These are phyloP conservation scores for Sander vitreus DNA, from an alignment of 2,113 vertebrate genomes.

Conservation along the genomic window DNA sequence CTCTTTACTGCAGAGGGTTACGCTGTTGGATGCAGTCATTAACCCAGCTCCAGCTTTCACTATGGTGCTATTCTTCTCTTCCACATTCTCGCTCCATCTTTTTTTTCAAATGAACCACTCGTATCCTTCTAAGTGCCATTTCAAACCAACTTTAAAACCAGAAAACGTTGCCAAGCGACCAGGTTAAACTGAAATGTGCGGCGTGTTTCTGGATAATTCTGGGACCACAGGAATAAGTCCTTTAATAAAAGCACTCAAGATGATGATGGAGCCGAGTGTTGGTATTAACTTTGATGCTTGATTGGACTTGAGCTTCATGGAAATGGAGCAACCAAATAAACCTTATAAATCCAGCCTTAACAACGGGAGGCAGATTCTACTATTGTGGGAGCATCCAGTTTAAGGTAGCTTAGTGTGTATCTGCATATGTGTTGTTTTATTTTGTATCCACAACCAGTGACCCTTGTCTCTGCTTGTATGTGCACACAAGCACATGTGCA, in stretches of 20 bases:
- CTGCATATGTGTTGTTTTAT: slow-evolving; percentile 1
- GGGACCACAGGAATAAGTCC: slow-evolving; percentile 47
- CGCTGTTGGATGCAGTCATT: slow-evolving; percentile 23
- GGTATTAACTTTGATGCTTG: slow-evolving; percentile 57
- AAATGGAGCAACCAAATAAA: slow-evolving; percentile 37
- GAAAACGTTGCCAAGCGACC: slow-evolving; percentile 63
- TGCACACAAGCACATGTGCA: slow-evolving; percentile 47
- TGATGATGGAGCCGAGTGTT: slow-evolving; percentile 60
- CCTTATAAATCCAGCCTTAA: slow-evolving; percentile 22
- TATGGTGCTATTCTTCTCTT: slow-evolving; percentile 22
- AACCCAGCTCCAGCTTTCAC: slow-evolving; percentile 21
- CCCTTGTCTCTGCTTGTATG: slow-evolving; percentile 46
- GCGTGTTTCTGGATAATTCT: slow-evolving; percentile 34
- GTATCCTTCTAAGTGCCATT: slow-evolving; percentile 37
- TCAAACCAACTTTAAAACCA: slow-evolving; percentile 53
- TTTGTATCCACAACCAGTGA: slow-evolving; percentile 25
- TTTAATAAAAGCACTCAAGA: slow-evolving; percentile 71
- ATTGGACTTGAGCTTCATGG: slow-evolving; percentile 49
- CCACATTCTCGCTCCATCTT: slow-evolving; percentile 16
- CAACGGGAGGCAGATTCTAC: slow-evolving; percentile 46
- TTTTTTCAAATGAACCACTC: slow-evolving; percentile 29
- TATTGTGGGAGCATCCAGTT: slow-evolving; percentile 13
- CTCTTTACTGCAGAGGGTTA: background rate
- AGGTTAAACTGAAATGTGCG: slow-evolving; percentile 61
- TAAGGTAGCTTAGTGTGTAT: slow-evolving; percentile 3